These are phyloP conservation scores for Erannis defoliaria DNA, from an alignment of 2,888 invertebrate species.

Conservation along the genomic window DNA sequence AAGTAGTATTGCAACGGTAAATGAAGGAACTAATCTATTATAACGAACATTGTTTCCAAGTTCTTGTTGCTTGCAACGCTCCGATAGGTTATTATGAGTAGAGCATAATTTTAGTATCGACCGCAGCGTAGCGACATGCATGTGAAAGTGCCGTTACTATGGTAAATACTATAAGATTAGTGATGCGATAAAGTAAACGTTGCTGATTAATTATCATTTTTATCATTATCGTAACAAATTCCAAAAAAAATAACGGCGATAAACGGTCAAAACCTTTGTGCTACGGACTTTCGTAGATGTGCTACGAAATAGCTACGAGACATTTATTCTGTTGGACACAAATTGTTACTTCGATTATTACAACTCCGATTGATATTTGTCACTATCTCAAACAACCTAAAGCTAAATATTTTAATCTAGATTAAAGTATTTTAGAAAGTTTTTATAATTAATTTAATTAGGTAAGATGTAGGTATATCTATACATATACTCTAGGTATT, in stretches of 20 bases:
- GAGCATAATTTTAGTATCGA: slow-evolving; percentile 57
- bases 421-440: no score
- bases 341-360: neutral
- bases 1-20: neutral
- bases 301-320: slow-evolving; percentile 73
- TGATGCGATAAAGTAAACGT: slow-evolving; percentile 30
- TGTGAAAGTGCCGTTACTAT: slow-evolving; percentile 57
- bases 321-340: slow-evolving; percentile 9
- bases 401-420: no score
- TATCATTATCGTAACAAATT: slow-evolving; percentile 24
- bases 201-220: slow-evolving; percentile 23
- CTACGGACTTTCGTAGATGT: slow-evolving; percentile 73
- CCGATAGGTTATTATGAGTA: slow-evolving; percentile 57
- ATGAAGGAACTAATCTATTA: slow-evolving; percentile 5
- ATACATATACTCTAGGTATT: no score
- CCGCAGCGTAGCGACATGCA: slow-evolving; percentile 43
- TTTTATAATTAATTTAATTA: no score
- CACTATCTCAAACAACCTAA: no score
- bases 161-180: slow-evolving; percentile 33
- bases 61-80: slow-evolving; percentile 51
- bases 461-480: no score
- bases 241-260: slow-evolving; percentile 17
- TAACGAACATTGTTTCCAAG: slow-evolving; percentile 6
- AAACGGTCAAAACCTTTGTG: slow-evolving; percentile 33
- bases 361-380: no score